Percentiles rank a stretch among this genome's conserved stretches.
phyloP scores from a whole-genome alignment of 2,113 vertebrate genomes.

The Trichomycterus rosablanca region DNA sequence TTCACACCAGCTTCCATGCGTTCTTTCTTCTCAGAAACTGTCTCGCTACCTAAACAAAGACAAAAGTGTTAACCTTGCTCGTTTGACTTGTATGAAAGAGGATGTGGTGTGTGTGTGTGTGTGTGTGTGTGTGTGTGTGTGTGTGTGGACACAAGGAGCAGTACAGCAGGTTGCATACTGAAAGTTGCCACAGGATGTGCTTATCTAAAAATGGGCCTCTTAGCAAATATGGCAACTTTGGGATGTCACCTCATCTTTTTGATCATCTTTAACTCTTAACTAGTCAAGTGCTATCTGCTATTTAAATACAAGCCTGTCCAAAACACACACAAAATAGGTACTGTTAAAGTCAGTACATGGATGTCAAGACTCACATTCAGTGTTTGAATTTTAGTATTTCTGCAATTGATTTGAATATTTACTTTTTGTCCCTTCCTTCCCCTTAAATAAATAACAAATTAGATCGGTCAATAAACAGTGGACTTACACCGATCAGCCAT shows the following conservation, averaged over 20 bases:
- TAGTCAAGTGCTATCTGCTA: neutral
- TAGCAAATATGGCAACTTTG: constrained; percentile 13
- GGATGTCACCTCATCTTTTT: constrained; percentile 19
- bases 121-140: constrained; percentile 26
- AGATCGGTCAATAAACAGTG: too few species aligned
- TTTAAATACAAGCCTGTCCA: too few species aligned
- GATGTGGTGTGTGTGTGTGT: constrained; percentile 41
- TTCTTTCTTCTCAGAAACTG: constrained; percentile 28
- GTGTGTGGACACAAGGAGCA: constrained; percentile 35
- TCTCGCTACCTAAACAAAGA: constrained; percentile 25
- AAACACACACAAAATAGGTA: too few species aligned
- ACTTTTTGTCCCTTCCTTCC: too few species aligned
- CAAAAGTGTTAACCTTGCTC: constrained; percentile 34
- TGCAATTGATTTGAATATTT: too few species aligned
- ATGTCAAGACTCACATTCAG: too few species aligned
- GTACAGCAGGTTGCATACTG: constrained; percentile 37
- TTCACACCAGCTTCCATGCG: constrained; percentile 22
- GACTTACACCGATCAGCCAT: too few species aligned
- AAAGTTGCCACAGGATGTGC: constrained; percentile 46
- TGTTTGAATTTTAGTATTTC: too few species aligned
- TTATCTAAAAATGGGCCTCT: constrained; percentile 47
- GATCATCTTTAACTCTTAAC: constrained; percentile 12
- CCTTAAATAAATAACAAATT: too few species aligned
- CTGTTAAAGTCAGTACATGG: too few species aligned
- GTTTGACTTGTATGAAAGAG: constrained; percentile 34